These are phyloP conservation scores for Lycaon pictus DNA, from an alignment of 2,113 vertebrate species.

Conservation along the genomic window DNA sequence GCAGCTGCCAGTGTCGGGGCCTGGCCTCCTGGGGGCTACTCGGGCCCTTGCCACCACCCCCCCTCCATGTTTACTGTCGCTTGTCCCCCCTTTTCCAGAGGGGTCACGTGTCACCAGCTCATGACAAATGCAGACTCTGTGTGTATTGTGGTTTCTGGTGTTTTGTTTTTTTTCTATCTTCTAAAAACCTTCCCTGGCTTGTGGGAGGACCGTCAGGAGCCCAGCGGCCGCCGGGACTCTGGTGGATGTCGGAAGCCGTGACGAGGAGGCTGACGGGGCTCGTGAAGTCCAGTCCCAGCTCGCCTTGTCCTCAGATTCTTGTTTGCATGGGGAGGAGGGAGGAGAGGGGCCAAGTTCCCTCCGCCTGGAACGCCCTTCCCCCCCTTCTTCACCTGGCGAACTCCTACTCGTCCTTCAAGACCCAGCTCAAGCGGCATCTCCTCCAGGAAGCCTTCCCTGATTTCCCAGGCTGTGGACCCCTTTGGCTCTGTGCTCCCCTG, in stretches of 20 bases:
- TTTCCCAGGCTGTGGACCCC: background rate
- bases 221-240: constrained; percentile 65
- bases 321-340: constrained; percentile 84
- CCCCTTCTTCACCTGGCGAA: constrained; percentile 85
- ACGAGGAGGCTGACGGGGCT: constrained; percentile 43
- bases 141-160: constrained; percentile 76
- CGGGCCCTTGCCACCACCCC: accelerated
- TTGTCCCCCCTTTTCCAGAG: background rate
- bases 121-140: background rate
- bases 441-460: constrained; percentile 69
- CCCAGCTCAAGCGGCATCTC: constrained; percentile 62
- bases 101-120: background rate
- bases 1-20: background rate
- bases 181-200: constrained; percentile 65
- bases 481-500: background rate
- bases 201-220: constrained; percentile 70
- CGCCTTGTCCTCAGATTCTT: constrained; percentile 71
- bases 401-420: constrained; percentile 83
- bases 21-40: background rate
- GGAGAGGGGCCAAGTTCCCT: constrained; percentile 83
- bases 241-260: constrained; percentile 63
- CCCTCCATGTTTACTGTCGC: background rate
- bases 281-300: constrained; percentile 59
- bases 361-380: constrained; percentile 84
- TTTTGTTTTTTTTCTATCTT: constrained; percentile 73